Evolutionary conservation across 2,113 vertebrate genomes (phyloP).

Genomic region (Tetrao urogallus): DNA sequence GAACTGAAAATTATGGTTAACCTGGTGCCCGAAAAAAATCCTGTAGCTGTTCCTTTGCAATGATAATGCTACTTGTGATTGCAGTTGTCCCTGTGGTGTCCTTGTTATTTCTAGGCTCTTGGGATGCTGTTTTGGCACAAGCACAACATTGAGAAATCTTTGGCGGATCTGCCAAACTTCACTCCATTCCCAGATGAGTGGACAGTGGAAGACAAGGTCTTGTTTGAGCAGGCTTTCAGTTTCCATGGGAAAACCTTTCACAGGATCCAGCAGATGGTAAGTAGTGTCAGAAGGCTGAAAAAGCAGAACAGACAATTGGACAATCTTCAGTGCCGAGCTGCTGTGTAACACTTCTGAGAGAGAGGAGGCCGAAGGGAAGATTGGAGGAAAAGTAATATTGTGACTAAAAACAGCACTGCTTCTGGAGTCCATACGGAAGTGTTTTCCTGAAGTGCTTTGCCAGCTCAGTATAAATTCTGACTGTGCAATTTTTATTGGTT

Average conservation of each 20-base stretch:
- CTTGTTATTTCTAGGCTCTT: slow-evolving; percentile 82
- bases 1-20: not conserved
- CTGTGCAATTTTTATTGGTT: not conserved
- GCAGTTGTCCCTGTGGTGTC: not conserved
- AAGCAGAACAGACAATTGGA: not conserved
- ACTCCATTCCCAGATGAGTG: slow-evolving; percentile 97
- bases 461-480: not conserved
- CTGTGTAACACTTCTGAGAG: not conserved
- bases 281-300: slow-evolving; percentile 26
- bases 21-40: not conserved
- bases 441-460: not conserved
- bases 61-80: not conserved
- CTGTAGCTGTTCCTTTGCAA: not conserved
- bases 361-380: not conserved
- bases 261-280: slow-evolving; percentile 97
- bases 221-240: slow-evolving; percentile 97
- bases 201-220: slow-evolving; percentile 96
- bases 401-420: not conserved
- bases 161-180: slow-evolving; percentile 96
- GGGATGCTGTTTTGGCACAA: slow-evolving; percentile 99
- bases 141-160: slow-evolving; percentile 94
- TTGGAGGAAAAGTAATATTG: not conserved
- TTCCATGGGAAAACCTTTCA: slow-evolving; percentile 98
- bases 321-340: not conserved
- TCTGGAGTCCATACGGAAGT: not conserved